Evolutionary conservation across 2,797 vertebrate genomes (phyloP).

Genomic region (Paramormyrops hopkinsi): DNA sequence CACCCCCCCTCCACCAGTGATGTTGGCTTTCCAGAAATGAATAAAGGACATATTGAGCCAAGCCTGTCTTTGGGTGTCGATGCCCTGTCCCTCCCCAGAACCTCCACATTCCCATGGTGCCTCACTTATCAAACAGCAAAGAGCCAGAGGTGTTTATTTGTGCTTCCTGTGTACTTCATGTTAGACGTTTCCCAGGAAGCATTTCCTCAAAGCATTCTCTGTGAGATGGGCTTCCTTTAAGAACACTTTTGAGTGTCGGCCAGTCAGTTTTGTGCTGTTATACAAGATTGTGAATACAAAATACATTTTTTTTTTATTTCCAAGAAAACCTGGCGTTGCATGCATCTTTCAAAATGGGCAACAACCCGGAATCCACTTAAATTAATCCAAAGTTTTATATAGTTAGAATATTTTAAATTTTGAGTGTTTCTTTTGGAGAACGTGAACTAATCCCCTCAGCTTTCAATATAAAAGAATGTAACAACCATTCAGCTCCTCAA

Average conservation of each 20-base stretch:
- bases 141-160: not conserved
- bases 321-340: not conserved
- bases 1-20: not conserved
- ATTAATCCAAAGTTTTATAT: not conserved
- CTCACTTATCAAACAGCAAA: not conserved
- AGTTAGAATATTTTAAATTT: not conserved
- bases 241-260: not conserved
- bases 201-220: not conserved
- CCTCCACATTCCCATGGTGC: not conserved
- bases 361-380: not conserved
- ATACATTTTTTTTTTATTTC: not conserved
- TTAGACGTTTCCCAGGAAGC: not conserved
- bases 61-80: not conserved
- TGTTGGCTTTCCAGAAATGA: not conserved
- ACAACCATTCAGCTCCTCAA: not conserved
- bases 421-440: not conserved
- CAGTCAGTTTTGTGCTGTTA: not conserved
- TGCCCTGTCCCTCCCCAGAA: not conserved
- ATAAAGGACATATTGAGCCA: not conserved
- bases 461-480: not conserved
- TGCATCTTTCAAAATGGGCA: not conserved
- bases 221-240: not conserved
- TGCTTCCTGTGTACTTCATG: not conserved
- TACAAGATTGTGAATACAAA: not conserved
- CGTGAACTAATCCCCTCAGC: not conserved